Evolutionary conservation across 2,113 vertebrate genomes (phyloP).

Genomic region (Pachycephala philippinensis): DNA sequence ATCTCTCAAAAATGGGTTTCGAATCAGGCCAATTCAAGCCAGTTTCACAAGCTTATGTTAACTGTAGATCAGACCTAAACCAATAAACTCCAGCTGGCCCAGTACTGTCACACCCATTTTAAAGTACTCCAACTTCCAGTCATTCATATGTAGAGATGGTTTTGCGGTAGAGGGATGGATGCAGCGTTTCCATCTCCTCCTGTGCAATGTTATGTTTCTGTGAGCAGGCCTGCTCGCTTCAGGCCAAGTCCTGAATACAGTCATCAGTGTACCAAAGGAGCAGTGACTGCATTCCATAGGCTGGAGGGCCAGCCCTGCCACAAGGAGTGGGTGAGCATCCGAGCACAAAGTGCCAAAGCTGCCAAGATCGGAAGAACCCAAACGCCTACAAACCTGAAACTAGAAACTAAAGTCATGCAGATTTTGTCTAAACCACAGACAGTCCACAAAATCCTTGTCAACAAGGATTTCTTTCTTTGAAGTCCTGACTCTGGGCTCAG

Average conservation of each 20-base stretch:
- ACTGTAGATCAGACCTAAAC: neutral
- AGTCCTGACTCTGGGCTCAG: neutral
- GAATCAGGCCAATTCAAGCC: neutral
- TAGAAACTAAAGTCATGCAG: neutral
- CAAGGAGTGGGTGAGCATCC: neutral
- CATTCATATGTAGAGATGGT: accelerated
- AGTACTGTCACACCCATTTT: neutral
- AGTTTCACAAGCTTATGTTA: neutral
- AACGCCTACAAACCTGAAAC: neutral
- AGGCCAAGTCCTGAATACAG: neutral
- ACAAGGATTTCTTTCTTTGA: neutral
- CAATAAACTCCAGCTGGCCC: neutral
- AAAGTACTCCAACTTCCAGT: neutral
- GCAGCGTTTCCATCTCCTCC: neutral
- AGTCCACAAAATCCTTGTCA: neutral
- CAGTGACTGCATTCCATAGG: accelerated
- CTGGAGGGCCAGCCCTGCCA: neutral
- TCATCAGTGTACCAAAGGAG: neutral
- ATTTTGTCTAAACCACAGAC: neutral
- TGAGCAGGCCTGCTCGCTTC: neutral
- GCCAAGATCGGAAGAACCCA: neutral
- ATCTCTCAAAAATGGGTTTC: neutral
- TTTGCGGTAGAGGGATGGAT: neutral
- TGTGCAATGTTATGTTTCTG: neutral
- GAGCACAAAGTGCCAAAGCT: neutral